Conservation (phyloP, 92 coral and sea anemone genomes). For the Zoanthus gigantus region DNA sequence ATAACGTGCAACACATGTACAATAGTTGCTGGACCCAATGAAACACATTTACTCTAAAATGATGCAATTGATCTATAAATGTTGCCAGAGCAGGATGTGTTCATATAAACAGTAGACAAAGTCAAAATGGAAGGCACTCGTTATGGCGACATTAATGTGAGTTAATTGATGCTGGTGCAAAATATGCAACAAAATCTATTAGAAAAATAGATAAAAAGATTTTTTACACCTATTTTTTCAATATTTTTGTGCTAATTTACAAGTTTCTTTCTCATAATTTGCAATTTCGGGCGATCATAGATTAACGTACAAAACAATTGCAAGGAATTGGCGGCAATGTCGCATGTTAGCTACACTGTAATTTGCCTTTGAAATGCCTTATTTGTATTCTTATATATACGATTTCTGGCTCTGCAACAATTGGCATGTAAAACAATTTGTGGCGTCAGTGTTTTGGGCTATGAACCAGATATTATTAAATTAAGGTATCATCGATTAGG, state of each 20-base stretch:
- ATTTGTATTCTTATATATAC: background rate
- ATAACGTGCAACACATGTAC: too few species aligned
- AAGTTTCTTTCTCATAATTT: background rate
- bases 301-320: background rate
- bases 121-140: too few species aligned
- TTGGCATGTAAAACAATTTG: background rate
- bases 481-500: background rate
- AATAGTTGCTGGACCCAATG: too few species aligned
- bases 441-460: background rate
- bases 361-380: background rate
- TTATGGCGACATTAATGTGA: too few species aligned
- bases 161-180: too few species aligned
- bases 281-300: background rate
- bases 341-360: background rate
- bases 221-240: background rate
- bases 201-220: too few species aligned
- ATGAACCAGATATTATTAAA: background rate
- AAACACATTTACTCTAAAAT: too few species aligned
- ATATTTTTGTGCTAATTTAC: background rate
- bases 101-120: too few species aligned
- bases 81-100: too few species aligned
- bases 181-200: too few species aligned
- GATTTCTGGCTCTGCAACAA: background rate
- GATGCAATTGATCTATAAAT: too few species aligned
- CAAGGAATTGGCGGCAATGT: background rate